phyloP scores from a whole-genome alignment of 92 coral and sea anemone species.

The Porites evermanni region DNA sequence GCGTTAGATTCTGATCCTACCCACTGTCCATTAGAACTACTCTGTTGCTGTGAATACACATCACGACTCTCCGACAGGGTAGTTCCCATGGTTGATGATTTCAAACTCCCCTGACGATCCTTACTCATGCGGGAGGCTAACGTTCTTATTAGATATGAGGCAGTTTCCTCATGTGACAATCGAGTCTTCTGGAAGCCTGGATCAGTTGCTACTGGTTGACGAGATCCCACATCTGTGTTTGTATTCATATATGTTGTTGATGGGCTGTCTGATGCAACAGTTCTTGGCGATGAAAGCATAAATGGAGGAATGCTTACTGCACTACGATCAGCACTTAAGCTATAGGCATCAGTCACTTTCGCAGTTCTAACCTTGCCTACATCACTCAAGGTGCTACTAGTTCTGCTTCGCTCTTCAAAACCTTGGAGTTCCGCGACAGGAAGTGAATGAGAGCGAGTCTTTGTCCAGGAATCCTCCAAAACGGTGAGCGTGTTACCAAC shows the following conservation, averaged over 20 bases:
- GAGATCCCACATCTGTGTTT: conserved; percentile 78
- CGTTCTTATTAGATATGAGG: conserved; percentile 63
- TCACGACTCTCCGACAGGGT: conserved; percentile 78
- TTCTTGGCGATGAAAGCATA: conserved; percentile 79
- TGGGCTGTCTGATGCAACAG: conserved; percentile 71
- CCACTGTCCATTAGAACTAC: conserved; percentile 10
- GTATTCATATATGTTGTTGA: conserved; percentile 82
- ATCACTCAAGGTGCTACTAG: conserved; percentile 42
- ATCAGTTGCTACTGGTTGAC: conserved; percentile 86
- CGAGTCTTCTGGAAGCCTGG: conserved; percentile 49
- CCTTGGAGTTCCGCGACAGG: conserved; percentile 73
- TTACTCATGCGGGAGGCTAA: conserved; percentile 70
- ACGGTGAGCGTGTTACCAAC: conserved; percentile 74
- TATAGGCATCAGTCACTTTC: conserved; percentile 52
- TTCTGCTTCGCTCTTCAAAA: conserved; percentile 37
- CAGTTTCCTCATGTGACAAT: conserved; percentile 60
- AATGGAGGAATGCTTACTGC: conserved; percentile 71
- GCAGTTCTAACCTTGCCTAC: conserved; percentile 30
- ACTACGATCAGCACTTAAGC: conserved; percentile 27
- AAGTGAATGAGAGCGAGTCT: conserved; percentile 75
- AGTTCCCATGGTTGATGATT: conserved; percentile 82
- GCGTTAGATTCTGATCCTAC: background rate
- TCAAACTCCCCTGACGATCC: conserved; percentile 57
- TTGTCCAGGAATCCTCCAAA: conserved; percentile 61
- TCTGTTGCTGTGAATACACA: conserved; percentile 33